Evolutionary conservation across 2,113 vertebrate species (phyloP), one percentile per base, ranked within the genome.

Genomic region (Nycticebus coucang): DNA sequence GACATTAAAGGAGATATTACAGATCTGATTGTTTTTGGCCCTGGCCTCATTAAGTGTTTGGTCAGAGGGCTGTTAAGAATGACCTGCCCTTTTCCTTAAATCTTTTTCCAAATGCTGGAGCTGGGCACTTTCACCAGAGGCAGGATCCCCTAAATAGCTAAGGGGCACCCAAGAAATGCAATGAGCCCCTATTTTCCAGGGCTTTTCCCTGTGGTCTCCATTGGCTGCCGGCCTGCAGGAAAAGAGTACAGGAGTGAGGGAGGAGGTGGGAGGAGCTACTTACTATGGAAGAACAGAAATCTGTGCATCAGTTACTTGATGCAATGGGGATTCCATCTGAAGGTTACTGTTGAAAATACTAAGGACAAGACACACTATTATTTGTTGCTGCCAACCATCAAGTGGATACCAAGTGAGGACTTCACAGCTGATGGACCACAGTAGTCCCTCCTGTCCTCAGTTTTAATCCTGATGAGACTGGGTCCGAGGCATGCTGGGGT

Each of bases 161-260:
- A 57, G 19, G 18, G 33, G 11, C 3, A 26, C 15, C 60, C 33
- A 13, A 45, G 8, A 0, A 0, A 53, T 33, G 26, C 6, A 21
- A 30, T 2, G 33, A 66, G 53, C 33, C 74, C 50, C n/a, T 24
- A 30, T 22, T 3, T 45, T 57, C 59, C 28, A 26, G 5, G 35
- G 10, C n/a, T 85, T 28, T 85, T 66, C 22, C 83, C 41, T 21
- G 21, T 2, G 7, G 18, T 22, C 6, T 53, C 17, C 30, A 30
- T 80, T 57, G 55, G 15, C 12, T 87, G 7, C 90, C 4, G 2
- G 22, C 35, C 74, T 41, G 8, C 4, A n/a, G 64, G 66, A 15
- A 30, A 90, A 26, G 30, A 71, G 24, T 3, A 14, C 6, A 22
- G 59, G 21, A 22, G 50, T 22, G 26, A 80, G 53, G 7, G 77